phyloP scores from a whole-genome alignment of 1,140 invertebrate species.

The Saccostrea cuccullata region DNA sequence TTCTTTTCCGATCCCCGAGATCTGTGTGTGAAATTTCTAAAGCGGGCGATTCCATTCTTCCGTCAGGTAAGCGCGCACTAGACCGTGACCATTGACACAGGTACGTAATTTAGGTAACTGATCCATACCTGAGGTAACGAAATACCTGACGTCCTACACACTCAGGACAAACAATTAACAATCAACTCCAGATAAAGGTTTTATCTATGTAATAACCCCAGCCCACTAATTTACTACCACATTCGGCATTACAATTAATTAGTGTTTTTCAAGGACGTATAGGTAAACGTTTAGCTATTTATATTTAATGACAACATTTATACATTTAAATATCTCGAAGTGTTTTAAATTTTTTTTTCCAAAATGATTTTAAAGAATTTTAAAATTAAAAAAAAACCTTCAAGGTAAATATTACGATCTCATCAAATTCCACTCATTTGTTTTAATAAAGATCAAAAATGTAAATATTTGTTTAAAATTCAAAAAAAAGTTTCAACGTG shows the following conservation, averaged over 20 bases:
- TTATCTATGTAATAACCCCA: not conserved
- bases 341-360: too few relatives aligned
- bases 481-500: too few relatives aligned
- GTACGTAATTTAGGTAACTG: conserved; percentile 16
- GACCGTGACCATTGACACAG: conserved; percentile 33
- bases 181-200: not conserved
- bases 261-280: too few relatives aligned
- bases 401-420: too few relatives aligned
- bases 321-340: too few relatives aligned
- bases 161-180: conserved; percentile 1
- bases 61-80: not conserved
- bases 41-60: conserved; percentile 24
- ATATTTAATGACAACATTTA: too few relatives aligned
- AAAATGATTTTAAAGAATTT: too few relatives aligned
- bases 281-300: too few relatives aligned
- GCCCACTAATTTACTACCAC: not conserved
- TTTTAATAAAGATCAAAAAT: too few relatives aligned
- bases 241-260: not conserved
- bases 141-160: not conserved
- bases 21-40: conserved; percentile 4
- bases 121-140: conserved; percentile 20
- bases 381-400: too few relatives aligned
- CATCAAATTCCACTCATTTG: too few relatives aligned
- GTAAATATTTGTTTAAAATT: too few relatives aligned
- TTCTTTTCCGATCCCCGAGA: conserved; percentile 9